These are phyloP conservation scores for Latrodectus elegans DNA, from an alignment of 2,888 invertebrate species.

Conservation along the genomic window DNA sequence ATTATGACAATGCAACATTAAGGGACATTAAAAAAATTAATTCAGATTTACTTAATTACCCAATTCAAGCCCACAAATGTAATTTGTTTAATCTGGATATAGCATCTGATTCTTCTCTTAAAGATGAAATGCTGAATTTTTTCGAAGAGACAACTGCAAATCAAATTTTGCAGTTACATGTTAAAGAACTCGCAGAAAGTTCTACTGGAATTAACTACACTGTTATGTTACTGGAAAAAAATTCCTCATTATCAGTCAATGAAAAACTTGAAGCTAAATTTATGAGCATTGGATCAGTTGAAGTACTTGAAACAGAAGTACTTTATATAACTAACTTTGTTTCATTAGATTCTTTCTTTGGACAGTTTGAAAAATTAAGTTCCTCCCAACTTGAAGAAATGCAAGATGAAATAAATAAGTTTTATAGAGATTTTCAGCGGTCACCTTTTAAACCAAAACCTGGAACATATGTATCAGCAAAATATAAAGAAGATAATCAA, in stretches of 20 bases:
- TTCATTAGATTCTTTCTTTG: constrained; percentile 43
- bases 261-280: constrained; percentile 33
- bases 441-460: constrained; percentile 27
- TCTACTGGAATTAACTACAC: constrained; percentile 3
- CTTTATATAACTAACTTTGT: constrained; percentile 38
- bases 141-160: constrained; percentile 52
- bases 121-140: constrained; percentile 36
- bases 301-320: constrained; percentile 32
- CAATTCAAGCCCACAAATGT: constrained; percentile 72
- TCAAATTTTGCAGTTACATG: constrained; percentile 16
- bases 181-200: constrained; percentile 11
- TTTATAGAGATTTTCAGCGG: constrained; percentile 15
- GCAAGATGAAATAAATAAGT: constrained; percentile 55
- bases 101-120: not conserved
- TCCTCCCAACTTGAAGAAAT: constrained; percentile 21
- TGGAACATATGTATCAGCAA: constrained; percentile 58
- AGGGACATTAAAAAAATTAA: constrained; percentile 72
- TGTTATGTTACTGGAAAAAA: constrained; percentile 19
- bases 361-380: constrained; percentile 50
- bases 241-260: constrained; percentile 29
- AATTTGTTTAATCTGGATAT: constrained; percentile 26
- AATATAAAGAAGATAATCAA: constrained; percentile 72
- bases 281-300: not conserved
- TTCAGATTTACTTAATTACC: constrained; percentile 71
- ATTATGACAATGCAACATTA: constrained; percentile 72